Base-by-base conservation (phyloP, 92 coral and sea anemone genomes). In the Ricordea florida region DNA sequence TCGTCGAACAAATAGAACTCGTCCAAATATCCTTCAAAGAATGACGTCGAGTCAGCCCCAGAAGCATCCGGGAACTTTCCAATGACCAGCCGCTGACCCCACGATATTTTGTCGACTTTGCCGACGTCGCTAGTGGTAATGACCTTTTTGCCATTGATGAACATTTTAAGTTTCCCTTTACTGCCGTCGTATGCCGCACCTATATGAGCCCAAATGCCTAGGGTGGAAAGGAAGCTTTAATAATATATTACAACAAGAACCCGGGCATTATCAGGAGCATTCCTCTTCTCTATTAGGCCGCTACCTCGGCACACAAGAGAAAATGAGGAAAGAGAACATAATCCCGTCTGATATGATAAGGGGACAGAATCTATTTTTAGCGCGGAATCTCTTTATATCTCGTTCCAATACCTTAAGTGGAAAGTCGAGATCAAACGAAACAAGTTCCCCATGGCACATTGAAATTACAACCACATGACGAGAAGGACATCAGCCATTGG, bases 161-260 rank as follows among this genome's bases (percentile, higher is more conserved):
- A 71, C 1, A 88, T 66, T 35, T 78, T 60, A 7, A 78, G 61
- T 14, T 55, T 64, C 25, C 86, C 93, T 36, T 42, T 16, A 11
- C 32, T 44, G 42, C 86, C 88, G 41, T 88, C 70, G 41, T 77
- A 88, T 15, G 57, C 81, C 5, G 86, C 89, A 1, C 82, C 86
- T 6, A 88, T 49, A 57, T 88, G 93, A 21, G 72, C 58, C 93
- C 93, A 88, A 15, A 68, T 25, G 4, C 89, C 93, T 87, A 26
- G 22, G 23, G 30, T 4, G n/a, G n/a, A 10, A 47, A 17, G 10
- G 13, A 47, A 4, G 55, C 17, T 17, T 47, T 21, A 40, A 10
- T 40, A 40, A 40, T 40, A 10, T 10, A 10, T 17, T 17, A 17
- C 23, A 47, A 47, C 13, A 27, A 47, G 23, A 4, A 27, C 7